Evolutionary conservation across 2,888 invertebrate species (phyloP), one percentile per base, ranked within the genome.

Genomic region (Odontomyia ornata): DNA sequence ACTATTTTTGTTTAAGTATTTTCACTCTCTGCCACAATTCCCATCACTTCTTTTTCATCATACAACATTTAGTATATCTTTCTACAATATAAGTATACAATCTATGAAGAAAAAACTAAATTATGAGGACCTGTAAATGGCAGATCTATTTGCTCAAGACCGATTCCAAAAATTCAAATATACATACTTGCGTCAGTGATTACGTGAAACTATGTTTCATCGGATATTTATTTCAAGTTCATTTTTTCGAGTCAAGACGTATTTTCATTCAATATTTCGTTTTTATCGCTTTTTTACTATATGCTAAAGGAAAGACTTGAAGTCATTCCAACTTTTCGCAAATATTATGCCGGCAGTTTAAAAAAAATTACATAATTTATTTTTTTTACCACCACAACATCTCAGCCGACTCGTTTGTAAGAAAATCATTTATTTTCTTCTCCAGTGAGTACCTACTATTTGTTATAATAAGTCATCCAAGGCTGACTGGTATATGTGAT

Each of bases 391-490:
- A n/a, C n/a, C n/a, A n/a, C n/a, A n/a, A n/a, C n/a, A n/a, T n/a
- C n/a, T n/a, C n/a, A n/a, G n/a, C n/a, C n/a, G n/a, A n/a, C n/a
- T 64, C 25, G 30, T n/a, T 28, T 28, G 27, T 64, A 7, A 30
- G 11, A 27, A 30, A 64, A 23, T 60, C 28, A 30, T 64, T 64
- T 64, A n/a, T 18, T 18, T 52, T 52, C 3, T 36, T 36, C 9
- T 36, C 36, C 9, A 36, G n/a, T 9, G 36, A 36, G 36, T 36
- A 9, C 43, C 13, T 43, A 9, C 30, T 64, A 64, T 30, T 27
- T 64, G 11, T 18, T 11, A 30, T 64, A 30, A 64, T 64, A 64
- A 1, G 28, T 64, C 64, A 64, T 64, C 28, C 64, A 64, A 64
- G 64, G 64, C 23, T 64, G 64, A 28, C 64, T 30, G 60, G 60